phyloP scores from a whole-genome alignment of 1,140 invertebrate species.

The Drosophila bifasciata region DNA sequence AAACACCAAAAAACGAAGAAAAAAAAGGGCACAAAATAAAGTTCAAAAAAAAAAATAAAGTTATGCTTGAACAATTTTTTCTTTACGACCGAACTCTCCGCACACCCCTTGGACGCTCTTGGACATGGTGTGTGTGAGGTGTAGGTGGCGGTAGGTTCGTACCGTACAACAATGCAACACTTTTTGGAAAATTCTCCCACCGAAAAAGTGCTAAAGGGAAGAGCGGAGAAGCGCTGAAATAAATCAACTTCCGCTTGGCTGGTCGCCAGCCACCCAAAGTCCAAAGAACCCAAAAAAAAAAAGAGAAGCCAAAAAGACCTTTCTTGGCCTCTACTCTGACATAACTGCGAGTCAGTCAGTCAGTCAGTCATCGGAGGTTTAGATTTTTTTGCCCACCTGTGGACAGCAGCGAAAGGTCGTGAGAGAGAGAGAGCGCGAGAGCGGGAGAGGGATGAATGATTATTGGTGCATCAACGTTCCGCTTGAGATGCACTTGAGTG shows the following conservation, averaged over 20 bases:
- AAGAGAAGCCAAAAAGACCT: slow-evolving; percentile 14
- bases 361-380: slow-evolving; percentile 65
- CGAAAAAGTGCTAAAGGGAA: slow-evolving; percentile 30
- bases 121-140: slow-evolving; percentile 9
- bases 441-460: background rate
- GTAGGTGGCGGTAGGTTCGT: slow-evolving; percentile 41
- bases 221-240: slow-evolving; percentile 39
- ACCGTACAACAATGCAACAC: slow-evolving; percentile 66
- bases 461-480: slow-evolving; percentile 68
- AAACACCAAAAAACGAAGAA: slow-evolving; percentile 13
- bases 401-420: slow-evolving; percentile 3
- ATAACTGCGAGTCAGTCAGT: slow-evolving; percentile 71
- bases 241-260: slow-evolving; percentile 79
- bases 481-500: slow-evolving; percentile 58
- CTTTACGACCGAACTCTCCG: slow-evolving; percentile 39
- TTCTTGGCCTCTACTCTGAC: slow-evolving; percentile 42
- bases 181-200: slow-evolving; percentile 73
- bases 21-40: slow-evolving; percentile 25
- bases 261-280: slow-evolving; percentile 10
- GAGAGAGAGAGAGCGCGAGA: background rate
- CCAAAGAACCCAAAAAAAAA: slow-evolving; percentile 31
- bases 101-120: too few species aligned
- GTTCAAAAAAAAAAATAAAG: slow-evolving; percentile 43
- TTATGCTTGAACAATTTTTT: slow-evolving; percentile 74
- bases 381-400: slow-evolving; percentile 41